Conservation (phyloP, 2,888 invertebrate species). For the Synergus laeviventris region DNA sequence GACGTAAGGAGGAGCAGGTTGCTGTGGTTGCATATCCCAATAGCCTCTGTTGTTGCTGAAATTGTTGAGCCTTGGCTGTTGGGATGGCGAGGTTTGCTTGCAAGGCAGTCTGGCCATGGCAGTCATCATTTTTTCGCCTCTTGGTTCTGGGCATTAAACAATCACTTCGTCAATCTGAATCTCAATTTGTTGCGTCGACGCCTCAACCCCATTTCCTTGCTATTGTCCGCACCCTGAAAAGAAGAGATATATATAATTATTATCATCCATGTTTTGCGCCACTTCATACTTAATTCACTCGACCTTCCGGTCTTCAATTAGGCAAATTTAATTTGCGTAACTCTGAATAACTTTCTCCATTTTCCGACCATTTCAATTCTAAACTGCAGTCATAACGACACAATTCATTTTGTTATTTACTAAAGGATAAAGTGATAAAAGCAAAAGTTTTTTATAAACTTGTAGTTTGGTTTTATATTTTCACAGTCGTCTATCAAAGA, state of each 20-base stretch:
- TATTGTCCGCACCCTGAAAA: conserved; percentile 62
- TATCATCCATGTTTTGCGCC: not conserved
- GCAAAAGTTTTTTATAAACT: not conserved
- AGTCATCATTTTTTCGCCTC: conserved; percentile 69
- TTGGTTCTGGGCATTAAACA: conserved; percentile 44
- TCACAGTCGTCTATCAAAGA: not conserved
- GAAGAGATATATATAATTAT: conserved; percentile 24
- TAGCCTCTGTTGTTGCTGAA: conserved; percentile 68
- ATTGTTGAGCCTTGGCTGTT: conserved; percentile 65
- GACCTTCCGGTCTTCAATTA: conserved; percentile 15
- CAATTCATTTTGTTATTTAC: not conserved
- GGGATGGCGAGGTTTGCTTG: conserved; percentile 70
- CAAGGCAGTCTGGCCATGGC: conserved; percentile 75
- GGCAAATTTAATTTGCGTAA: not conserved
- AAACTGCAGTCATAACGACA: not conserved
- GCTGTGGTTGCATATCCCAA: conserved; percentile 72
- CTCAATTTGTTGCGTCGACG: conserved; percentile 67
- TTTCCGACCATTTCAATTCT: not conserved
- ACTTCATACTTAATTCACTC: conserved; percentile 6
- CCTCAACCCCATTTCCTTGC: conserved; percentile 68
- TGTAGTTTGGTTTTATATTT: not conserved
- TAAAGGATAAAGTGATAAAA: not conserved
- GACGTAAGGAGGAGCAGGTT: conserved; percentile 66
- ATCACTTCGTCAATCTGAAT: conserved; percentile 47
- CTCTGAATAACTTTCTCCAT: not conserved